A percentile compares a stretch with the other conserved stretches of the same genome.
phyloP scores from a whole-genome alignment of 2,888 invertebrate species.

The Malacosoma neustria region DNA sequence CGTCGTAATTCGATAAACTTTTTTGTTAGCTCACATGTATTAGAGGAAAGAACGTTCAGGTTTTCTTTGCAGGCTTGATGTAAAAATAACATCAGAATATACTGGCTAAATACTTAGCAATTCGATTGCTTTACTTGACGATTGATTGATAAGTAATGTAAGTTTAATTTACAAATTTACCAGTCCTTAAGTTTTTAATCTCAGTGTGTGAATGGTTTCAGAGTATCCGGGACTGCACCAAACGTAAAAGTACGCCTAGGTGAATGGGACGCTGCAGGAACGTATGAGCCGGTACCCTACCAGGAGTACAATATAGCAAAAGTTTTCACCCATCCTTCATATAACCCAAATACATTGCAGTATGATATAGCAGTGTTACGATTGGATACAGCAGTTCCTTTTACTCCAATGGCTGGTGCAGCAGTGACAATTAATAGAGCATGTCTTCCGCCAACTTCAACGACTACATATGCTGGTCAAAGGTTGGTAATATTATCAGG shows the following conservation, averaged over 20 bases:
- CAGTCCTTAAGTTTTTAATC: too few species aligned
- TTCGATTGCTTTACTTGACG: too few species aligned
- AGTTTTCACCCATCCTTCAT: slow-evolving; percentile 79
- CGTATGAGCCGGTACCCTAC: slow-evolving; percentile 78
- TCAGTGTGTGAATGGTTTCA: too few species aligned
- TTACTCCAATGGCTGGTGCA: slow-evolving; percentile 56
- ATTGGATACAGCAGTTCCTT: slow-evolving; percentile 74
- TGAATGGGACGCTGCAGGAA: slow-evolving; percentile 82
- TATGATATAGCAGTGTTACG: slow-evolving; percentile 88
- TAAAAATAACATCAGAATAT: too few species aligned
- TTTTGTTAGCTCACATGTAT: too few species aligned
- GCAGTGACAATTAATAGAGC: slow-evolving; percentile 76
- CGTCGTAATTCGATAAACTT: too few species aligned
- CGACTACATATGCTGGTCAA: slow-evolving; percentile 58
- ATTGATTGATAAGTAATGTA: too few species aligned
- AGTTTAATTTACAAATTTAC: too few species aligned
- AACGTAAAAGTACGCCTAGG: slow-evolving; percentile 82
- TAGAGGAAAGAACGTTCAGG: too few species aligned
- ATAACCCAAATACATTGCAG: slow-evolving; percentile 80
- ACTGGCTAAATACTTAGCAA: too few species aligned
- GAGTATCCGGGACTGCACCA: slow-evolving; percentile 60
- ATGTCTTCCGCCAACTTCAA: slow-evolving; percentile 70
- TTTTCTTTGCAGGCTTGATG: too few species aligned
- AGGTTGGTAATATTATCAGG: slow-evolving; percentile 40
- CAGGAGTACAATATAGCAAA: slow-evolving; percentile 75